These are phyloP conservation scores for Eira barbara DNA, from an alignment of 2,113 vertebrate species.

Conservation along the genomic window DNA sequence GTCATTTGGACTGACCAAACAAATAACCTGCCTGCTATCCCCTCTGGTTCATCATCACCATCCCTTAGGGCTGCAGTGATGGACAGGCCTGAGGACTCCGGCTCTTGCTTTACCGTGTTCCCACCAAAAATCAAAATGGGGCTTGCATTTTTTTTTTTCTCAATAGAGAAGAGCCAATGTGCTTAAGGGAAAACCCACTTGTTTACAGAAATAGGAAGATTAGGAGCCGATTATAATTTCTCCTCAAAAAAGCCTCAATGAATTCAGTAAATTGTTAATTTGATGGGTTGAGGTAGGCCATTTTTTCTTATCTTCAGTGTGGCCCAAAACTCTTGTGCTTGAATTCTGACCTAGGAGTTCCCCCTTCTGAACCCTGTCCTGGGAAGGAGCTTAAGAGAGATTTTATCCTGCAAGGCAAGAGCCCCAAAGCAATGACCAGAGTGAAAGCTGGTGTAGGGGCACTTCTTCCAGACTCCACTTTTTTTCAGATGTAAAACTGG, in stretches of 20 bases:
- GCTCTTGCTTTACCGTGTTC: neutral
- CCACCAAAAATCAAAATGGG: neutral
- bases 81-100: neutral
- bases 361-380: neutral
- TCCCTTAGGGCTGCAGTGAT: neutral
- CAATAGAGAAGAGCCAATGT: neutral
- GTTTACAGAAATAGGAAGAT: neutral
- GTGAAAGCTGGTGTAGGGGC: neutral
- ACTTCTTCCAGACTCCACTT: neutral
- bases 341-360: neutral
- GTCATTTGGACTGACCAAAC: slow-evolving; percentile 74
- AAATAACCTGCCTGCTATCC: slow-evolving; percentile 20
- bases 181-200: neutral
- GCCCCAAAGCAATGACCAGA: neutral
- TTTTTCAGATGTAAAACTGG: neutral
- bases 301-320: neutral
- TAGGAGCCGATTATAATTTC: neutral
- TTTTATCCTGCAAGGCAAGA: neutral
- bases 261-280: neutral
- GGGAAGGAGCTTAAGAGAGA: neutral
- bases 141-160: too few species aligned
- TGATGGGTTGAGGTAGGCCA: neutral
- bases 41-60: neutral
- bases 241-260: neutral
- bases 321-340: too few species aligned